Evolutionary conservation across 2,888 invertebrate species (phyloP).

Genomic region (Sminthurides aquaticus): DNA sequence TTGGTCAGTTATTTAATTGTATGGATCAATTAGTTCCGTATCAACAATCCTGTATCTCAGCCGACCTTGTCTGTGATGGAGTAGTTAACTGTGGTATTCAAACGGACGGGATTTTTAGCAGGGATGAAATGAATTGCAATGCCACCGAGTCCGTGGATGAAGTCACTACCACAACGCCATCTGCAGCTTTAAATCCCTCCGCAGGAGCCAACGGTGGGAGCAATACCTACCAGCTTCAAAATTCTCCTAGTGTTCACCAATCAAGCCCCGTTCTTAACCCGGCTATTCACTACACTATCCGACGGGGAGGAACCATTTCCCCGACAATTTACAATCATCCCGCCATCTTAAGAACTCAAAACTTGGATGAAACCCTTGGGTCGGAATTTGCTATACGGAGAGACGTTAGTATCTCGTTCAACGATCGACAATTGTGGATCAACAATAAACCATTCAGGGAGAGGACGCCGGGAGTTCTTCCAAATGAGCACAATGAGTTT

Average conservation of each 20-base stretch:
- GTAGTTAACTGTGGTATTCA: conserved; percentile 37
- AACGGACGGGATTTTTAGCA: conserved; percentile 31
- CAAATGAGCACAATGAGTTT: background rate
- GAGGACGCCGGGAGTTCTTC: background rate
- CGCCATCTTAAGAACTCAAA: background rate
- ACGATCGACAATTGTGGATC: conserved; percentile 2
- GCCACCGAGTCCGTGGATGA: background rate
- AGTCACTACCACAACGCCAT: background rate
- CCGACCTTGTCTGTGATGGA: conserved; percentile 35
- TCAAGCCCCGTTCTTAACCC: background rate
- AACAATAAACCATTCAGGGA: conserved; percentile 3
- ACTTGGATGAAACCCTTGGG: background rate
- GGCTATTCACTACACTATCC: background rate
- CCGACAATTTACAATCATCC: background rate
- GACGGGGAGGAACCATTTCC: background rate
- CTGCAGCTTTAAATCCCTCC: background rate
- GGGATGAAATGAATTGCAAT: conserved; percentile 35
- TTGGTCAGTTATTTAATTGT: conserved; percentile 13
- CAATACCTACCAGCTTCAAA: background rate
- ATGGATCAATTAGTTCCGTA: conserved; percentile 13
- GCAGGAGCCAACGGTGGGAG: background rate
- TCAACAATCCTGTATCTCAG: conserved; percentile 30
- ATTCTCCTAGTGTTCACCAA: conserved; percentile 11
- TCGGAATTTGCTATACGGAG: background rate
- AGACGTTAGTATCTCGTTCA: background rate